phyloP scores from a whole-genome alignment of 53 echinoderm and acorn worm species.

The Mesocentrotus franciscanus region DNA sequence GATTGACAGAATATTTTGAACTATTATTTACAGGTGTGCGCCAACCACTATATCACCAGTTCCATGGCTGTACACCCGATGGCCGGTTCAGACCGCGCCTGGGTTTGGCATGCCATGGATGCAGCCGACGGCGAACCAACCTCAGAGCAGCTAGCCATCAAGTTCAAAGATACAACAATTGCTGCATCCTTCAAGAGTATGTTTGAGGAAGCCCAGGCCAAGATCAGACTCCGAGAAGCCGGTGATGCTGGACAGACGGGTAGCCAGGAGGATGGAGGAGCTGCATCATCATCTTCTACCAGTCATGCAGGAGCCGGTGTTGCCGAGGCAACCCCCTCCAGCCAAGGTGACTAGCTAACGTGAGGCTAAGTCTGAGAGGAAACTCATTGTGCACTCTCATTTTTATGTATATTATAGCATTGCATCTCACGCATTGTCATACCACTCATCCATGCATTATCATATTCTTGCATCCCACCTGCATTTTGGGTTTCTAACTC shows the following conservation, averaged over 20 bases:
- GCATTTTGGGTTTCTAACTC: too few species aligned
- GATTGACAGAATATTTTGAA: background rate
- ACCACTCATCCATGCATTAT: background rate
- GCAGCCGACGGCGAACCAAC: constrained; percentile 69
- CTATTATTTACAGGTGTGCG: constrained; percentile 65
- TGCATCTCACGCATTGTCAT: background rate
- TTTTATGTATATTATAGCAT: constrained; percentile 19
- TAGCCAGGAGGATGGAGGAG: background rate
- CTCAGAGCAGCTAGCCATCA: constrained; percentile 74
- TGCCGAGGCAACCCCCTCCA: constrained; percentile 32
- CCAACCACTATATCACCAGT: constrained; percentile 73
- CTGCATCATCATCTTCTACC: background rate
- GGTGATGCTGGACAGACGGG: background rate
- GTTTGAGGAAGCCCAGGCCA: constrained; percentile 63
- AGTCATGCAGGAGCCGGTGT: constrained; percentile 24
- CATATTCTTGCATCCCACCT: background rate
- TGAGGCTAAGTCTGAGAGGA: constrained; percentile 65
- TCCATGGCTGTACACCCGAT: constrained; percentile 64
- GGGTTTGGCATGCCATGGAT: constrained; percentile 86
- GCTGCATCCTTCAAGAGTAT: constrained; percentile 71
- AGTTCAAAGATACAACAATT: constrained; percentile 65
- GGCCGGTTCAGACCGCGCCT: constrained; percentile 67
- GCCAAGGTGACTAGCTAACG: constrained; percentile 63
- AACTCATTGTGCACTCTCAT: background rate
- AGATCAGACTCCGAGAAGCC: constrained; percentile 30